phyloP scores from a whole-genome alignment of 2,113 vertebrate species.

The Hippocampus abdominalis region DNA sequence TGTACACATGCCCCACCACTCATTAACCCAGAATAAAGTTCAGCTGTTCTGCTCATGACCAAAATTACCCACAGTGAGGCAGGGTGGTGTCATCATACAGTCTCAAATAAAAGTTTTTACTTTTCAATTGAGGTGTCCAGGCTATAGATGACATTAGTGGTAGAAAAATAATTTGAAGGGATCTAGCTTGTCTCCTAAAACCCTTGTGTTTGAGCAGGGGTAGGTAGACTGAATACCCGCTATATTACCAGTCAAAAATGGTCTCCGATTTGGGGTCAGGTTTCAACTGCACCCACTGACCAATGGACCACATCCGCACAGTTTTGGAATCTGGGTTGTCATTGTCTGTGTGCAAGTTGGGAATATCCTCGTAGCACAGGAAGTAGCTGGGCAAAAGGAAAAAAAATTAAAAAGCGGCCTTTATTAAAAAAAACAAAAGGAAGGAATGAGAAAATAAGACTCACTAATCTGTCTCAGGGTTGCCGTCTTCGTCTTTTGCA shows the following conservation, averaged over 20 bases:
- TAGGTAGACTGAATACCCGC: neutral
- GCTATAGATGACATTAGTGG: too few relatives aligned
- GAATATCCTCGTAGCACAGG: conserved; percentile 72
- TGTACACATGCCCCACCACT: too few relatives aligned
- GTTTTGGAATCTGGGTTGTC: neutral
- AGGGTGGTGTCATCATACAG: too few relatives aligned
- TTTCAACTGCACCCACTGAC: conserved; percentile 75
- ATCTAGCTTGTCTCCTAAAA: too few relatives aligned
- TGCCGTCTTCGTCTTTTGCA: conserved; percentile 7
- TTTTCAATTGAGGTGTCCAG: too few relatives aligned
- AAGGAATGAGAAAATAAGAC: conserved; percentile 37
- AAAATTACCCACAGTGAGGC: too few relatives aligned
- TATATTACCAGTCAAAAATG: conserved; percentile 74
- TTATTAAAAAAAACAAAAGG: neutral
- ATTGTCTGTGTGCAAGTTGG: conserved; percentile 27
- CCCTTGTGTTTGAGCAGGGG: too few relatives aligned
- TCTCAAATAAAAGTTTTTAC: too few relatives aligned
- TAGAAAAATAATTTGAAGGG: too few relatives aligned
- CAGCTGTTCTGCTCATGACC: too few relatives aligned
- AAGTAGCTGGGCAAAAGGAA: conserved; percentile 67
- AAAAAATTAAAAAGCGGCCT: neutral
- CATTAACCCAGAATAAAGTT: too few relatives aligned
- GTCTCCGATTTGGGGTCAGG: conserved; percentile 68
- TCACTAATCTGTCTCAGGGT: conserved; percentile 73
- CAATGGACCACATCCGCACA: conserved; percentile 78